Evolutionary conservation across 2,797 vertebrate species (phyloP).

Genomic region (Bucorvus abyssinicus): DNA sequence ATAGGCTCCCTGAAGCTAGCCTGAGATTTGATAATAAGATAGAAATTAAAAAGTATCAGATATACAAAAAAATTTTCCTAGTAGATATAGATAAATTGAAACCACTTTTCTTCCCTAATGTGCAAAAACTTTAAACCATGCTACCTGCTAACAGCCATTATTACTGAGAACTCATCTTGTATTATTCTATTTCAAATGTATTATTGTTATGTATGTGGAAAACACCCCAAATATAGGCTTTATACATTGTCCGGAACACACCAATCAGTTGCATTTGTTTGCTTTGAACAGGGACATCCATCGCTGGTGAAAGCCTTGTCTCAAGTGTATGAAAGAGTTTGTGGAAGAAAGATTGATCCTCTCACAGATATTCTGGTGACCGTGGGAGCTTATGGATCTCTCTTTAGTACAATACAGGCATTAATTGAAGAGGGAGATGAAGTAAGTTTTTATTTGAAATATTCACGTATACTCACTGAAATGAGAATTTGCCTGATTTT

Average conservation of each 20-base stretch:
- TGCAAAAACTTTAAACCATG: not conserved
- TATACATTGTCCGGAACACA: not conserved
- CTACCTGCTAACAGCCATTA: not conserved
- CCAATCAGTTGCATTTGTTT: not conserved
- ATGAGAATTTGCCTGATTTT: not conserved
- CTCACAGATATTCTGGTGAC: conserved; percentile 91
- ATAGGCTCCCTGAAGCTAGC: not conserved
- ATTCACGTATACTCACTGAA: not conserved
- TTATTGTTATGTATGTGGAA: not conserved
- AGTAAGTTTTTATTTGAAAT: conserved; percentile 73
- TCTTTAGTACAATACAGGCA: conserved; percentile 88
- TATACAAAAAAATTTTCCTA: not conserved
- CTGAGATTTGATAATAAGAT: not conserved
- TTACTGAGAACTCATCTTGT: not conserved
- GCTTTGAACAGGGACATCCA: conserved; percentile 86
- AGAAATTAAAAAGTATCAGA: not conserved
- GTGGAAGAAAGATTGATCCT: conserved; percentile 82
- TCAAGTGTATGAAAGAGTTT: conserved; percentile 86
- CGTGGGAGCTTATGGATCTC: conserved; percentile 91
- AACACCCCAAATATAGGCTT: not conserved
- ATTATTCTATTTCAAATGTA: not conserved
- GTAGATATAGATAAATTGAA: not conserved
- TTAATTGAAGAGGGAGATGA: conserved; percentile 92
- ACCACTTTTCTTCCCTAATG: not conserved
- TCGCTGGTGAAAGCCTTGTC: conserved; percentile 88